Evolutionary conservation across 1,140 invertebrate genomes (phyloP).

Genomic region (Chionoecetes opilio): DNA sequence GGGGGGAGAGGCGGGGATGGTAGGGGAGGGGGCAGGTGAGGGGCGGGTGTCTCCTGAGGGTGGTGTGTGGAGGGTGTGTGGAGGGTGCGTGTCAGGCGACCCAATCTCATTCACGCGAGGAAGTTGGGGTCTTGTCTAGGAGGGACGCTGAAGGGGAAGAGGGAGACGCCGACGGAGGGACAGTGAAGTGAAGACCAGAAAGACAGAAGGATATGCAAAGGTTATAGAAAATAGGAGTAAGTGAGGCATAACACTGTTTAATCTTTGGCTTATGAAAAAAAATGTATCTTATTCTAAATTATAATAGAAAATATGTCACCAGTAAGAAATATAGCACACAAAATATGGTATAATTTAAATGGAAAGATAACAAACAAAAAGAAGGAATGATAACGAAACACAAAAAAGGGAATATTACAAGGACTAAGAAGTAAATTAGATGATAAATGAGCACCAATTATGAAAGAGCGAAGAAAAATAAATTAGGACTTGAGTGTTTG

Average conservation of each 20-base stretch:
- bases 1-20: background rate
- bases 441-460: background rate
- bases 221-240: background rate
- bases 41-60: background rate
- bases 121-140: background rate
- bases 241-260: too few species aligned
- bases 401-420: background rate
- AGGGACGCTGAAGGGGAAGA: background rate
- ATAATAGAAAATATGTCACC: background rate
- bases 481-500: background rate
- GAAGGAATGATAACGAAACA: background rate
- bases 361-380: background rate
- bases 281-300: too few species aligned
- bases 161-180: background rate
- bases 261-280: too few species aligned
- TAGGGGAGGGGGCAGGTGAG: background rate
- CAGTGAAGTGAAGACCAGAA: too few species aligned
- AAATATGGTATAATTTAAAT: too few species aligned
- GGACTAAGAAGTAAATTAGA: background rate
- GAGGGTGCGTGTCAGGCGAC: constrained; percentile 22
- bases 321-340: background rate
- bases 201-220: background rate
- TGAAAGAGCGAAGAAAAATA: background rate
- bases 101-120: constrained; percentile 25
- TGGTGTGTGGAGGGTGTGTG: too few species aligned